Percentiles rank a stretch among this genome's conserved stretches.
These are phyloP conservation scores for Drosophila bipectinata DNA, from an alignment of 1,140 invertebrate genomes.

Conservation along the genomic window DNA sequence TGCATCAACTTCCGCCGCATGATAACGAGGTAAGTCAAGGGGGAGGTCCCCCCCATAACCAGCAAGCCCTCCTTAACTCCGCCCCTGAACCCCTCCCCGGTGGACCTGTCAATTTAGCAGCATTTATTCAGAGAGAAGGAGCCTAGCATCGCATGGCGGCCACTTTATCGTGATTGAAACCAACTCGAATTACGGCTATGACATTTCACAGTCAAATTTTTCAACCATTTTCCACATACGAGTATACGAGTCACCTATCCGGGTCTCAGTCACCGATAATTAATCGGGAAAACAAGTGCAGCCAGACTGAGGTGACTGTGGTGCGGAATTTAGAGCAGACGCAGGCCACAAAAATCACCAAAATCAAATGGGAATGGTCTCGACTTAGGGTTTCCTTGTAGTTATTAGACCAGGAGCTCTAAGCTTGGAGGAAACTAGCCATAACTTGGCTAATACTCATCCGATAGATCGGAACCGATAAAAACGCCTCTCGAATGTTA, in stretches of 20 bases:
- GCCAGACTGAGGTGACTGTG: slow-evolving; percentile 32
- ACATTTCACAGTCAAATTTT: slow-evolving; percentile 74
- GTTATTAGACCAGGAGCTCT: neutral
- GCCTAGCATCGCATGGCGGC: slow-evolving; percentile 29
- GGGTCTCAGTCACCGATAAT: slow-evolving; percentile 39
- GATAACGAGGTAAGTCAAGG: slow-evolving; percentile 90
- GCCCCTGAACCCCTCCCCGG: slow-evolving; percentile 2
- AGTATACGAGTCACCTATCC: neutral
- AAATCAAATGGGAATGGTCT: neutral
- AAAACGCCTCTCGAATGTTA: too few relatives aligned
- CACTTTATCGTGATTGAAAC: slow-evolving; percentile 70
- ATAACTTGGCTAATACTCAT: too few relatives aligned
- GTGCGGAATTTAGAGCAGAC: slow-evolving; percentile 42
- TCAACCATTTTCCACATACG: slow-evolving; percentile 46
- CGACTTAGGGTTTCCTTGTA: neutral
- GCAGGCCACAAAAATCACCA: slow-evolving; percentile 45
- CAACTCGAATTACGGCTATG: slow-evolving; percentile 71
- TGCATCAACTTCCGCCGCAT: slow-evolving; percentile 96
- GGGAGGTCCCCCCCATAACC: neutral
- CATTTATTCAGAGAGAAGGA: slow-evolving; percentile 64
- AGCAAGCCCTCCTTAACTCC: too few relatives aligned
- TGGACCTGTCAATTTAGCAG: slow-evolving; percentile 66
- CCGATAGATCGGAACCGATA: too few relatives aligned
- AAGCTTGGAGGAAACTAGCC: too few relatives aligned
- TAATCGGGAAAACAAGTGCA: slow-evolving; percentile 77